phyloP scores from a whole-genome alignment of 2,888 invertebrate species.

The Cerceris rybyensis region DNA sequence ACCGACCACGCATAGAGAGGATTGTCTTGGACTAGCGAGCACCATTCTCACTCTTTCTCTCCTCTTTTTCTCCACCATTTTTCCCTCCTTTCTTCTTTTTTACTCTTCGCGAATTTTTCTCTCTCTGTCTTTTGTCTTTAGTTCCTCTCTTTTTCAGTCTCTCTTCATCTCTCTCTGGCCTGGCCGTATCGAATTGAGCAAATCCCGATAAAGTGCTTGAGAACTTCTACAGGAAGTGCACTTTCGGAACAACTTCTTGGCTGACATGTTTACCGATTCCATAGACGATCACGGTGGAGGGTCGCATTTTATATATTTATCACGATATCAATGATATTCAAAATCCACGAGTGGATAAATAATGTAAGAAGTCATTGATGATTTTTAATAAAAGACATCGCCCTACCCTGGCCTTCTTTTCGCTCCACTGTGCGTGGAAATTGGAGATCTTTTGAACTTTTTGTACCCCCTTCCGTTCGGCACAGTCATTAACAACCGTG shows the following conservation, averaged over 20 bases:
- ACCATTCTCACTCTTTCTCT: conserved; percentile 11
- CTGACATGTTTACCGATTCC: conserved; percentile 67
- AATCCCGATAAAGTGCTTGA: conserved; percentile 68
- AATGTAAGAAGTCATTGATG: no score
- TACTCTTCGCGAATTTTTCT: no score
- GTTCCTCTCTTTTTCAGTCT: no score
- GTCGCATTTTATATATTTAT: conserved; percentile 48
- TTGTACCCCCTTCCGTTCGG: no score
- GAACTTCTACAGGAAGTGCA: conserved; percentile 61
- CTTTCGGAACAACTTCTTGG: conserved; percentile 61
- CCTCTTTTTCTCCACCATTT: no score
- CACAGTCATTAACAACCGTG: no score
- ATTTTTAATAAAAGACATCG: no score
- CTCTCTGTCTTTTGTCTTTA: no score
- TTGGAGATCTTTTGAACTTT: no score
- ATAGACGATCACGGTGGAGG: conserved; percentile 40
- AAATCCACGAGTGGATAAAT: background rate
- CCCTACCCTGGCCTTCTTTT: no score
- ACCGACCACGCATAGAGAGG: conserved; percentile 46
- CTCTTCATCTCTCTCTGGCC: background rate
- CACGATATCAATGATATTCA: conserved; percentile 14
- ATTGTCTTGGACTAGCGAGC: conserved; percentile 74
- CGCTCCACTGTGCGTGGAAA: background rate
- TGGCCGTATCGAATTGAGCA: conserved; percentile 32
- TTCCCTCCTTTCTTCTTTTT: no score